Evolutionary conservation across 2,888 invertebrate species (phyloP).

Genomic region (Cryptocephalus moraei): DNA sequence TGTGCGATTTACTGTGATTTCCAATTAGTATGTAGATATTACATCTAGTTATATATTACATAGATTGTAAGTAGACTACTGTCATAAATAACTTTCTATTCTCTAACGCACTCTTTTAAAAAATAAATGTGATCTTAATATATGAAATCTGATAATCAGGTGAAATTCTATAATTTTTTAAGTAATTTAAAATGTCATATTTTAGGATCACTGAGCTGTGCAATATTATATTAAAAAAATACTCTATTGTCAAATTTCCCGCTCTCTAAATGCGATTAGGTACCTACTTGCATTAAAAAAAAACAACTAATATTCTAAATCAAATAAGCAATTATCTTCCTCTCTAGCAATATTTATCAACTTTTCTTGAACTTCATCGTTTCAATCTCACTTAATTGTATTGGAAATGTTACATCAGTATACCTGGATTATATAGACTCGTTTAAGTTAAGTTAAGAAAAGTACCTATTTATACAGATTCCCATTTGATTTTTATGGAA

Average conservation of each 20-base stretch:
- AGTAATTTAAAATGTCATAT: background rate
- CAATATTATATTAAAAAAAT: slow-evolving; percentile 1
- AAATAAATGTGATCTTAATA: background rate
- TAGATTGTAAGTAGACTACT: too few relatives aligned
- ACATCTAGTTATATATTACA: background rate
- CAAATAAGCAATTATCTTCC: slow-evolving; percentile 36
- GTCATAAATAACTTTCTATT: too few relatives aligned
- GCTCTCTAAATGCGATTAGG: slow-evolving; percentile 1
- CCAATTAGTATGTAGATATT: slow-evolving; percentile 9
- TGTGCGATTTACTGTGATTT: slow-evolving; percentile 25
- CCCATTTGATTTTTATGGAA: too few relatives aligned
- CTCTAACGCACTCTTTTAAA: too few relatives aligned
- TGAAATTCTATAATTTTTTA: background rate
- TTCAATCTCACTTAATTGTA: too few relatives aligned
- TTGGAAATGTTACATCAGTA: too few relatives aligned
- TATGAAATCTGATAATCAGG: background rate
- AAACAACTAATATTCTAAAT: slow-evolving; percentile 36
- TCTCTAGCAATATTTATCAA: slow-evolving; percentile 29
- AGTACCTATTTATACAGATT: too few relatives aligned
- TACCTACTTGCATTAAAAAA: slow-evolving; percentile 2
- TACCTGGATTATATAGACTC: too few relatives aligned
- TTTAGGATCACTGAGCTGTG: slow-evolving; percentile 2
- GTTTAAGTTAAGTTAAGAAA: too few relatives aligned
- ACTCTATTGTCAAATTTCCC: slow-evolving; percentile 5
- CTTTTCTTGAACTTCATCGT: too few relatives aligned